Evolutionary conservation across 2,888 invertebrate genomes (phyloP), one percentile per base, ranked within the genome.

Genomic region (Nephrocerus scutellatus): DNA sequence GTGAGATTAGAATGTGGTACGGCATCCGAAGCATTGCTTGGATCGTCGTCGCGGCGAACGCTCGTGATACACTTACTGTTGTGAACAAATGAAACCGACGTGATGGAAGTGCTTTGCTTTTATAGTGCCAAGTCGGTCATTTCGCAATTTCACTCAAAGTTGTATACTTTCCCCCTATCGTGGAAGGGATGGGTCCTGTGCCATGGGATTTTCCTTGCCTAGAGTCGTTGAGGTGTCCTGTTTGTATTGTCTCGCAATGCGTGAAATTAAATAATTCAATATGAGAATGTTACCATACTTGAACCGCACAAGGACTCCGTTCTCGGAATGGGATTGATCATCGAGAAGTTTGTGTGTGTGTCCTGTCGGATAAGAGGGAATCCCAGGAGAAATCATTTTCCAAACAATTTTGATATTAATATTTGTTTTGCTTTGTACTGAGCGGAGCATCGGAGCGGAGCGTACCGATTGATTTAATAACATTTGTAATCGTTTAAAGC

Each of bases 221-320:
- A n/a, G 16, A 29, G 25, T 29, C 29, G 12, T 36, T 44, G 36
- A 36, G 35, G 36, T 33, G 36, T 35, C 32, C 29, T 62, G 59
- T 62, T 63, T 62, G 53, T 35, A 44, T 50, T 55, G 54, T 32
- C 52, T 54, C 51, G 29, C 52, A 52, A 50, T 50, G 56, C 63
- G 59, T 64, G 63, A 64, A 64, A 64, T 64, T 64, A 60, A 62
- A 59, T 56, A 46, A 39, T n/a, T 22, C 23, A 22, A 22, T n/a
- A n/a, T n/a, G n/a, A n/a, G n/a, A n/a, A n/a, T n/a, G n/a, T n/a
- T n/a, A n/a, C n/a, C n/a, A n/a, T n/a, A n/a, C n/a, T n/a, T n/a
- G n/a, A n/a, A n/a, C n/a, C n/a, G n/a, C n/a, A n/a, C n/a, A n/a
- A n/a, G n/a, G n/a, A n/a, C n/a, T n/a, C n/a, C n/a, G n/a, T n/a